Evolutionary conservation across 2,113 vertebrate species (phyloP), one percentile per base, ranked within the genome.

Genomic region (Ovibos moschatus): DNA sequence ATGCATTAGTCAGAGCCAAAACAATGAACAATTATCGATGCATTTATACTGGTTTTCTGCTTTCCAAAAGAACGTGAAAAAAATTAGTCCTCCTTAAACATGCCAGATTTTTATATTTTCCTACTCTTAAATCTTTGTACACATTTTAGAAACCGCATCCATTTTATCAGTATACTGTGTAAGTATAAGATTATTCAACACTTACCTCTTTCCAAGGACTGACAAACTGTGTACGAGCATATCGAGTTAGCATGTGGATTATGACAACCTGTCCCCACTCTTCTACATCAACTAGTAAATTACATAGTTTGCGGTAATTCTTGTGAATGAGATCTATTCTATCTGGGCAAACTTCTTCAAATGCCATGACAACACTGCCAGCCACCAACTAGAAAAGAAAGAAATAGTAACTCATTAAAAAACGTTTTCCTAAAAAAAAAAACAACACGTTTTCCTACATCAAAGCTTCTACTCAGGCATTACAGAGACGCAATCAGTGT

Each of bases 211-310:
- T 99, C 99, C 99, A 99, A 7, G 99, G 99, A 81, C 99, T 99
- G 95, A 99, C 97, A 98, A 99, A 99, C 98, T 99, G 99, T 0
- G 99, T 99, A 57, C 99, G 99, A 89, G 99, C 99, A 16, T 99
- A 99, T 81, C 99, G 99, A 55, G 99, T 99, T 93, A 99, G 98
- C 99, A 99, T 99, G 99, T 99, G 99, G 98, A 99, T 99, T 98
- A 99, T 99, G 96, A 99, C 99, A 98, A 99, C 99, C 98, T 99
- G 99, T 25, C 99, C 99, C 99, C 99, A 99, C 98, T 99, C 99
- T 98, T 99, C 99, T 91, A 99, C 99, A 1, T 99, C 99, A 96
- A 99, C 99, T 98, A 99, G 98, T 97, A 99, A 99, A 98, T 99
- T 99, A 78, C 99, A 99, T 19, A 99, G 99, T 97, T 99, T 99